Conservation (phyloP, 2,797 vertebrate species). For the Siniperca scherzeri region DNA sequence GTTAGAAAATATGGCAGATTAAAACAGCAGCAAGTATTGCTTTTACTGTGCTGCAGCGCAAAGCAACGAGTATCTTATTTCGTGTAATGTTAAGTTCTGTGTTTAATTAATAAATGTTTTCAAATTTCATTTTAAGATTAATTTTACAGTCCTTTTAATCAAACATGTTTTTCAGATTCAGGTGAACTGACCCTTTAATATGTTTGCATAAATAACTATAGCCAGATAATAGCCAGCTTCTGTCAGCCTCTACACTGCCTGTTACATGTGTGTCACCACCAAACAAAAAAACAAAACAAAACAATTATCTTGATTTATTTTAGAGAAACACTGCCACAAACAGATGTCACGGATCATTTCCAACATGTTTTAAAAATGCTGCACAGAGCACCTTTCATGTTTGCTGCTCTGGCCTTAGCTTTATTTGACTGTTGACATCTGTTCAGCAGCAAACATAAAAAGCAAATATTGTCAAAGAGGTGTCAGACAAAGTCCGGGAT, state of each 20-base stretch:
- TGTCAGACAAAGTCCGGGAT: slow-evolving; percentile 7
- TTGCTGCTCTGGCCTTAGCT: neutral
- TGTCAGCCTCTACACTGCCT: neutral
- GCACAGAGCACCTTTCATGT: neutral
- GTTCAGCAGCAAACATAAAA: slow-evolving; percentile 32
- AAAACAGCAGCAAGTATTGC: no score
- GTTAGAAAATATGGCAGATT: neutral
- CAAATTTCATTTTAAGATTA: neutral
- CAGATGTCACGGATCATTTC: neutral
- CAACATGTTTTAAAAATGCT: neutral
- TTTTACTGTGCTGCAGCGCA: neutral
- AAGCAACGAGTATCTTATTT: neutral
- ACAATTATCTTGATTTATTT: neutral
- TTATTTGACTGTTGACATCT: slow-evolving; percentile 2
- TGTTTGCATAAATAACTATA: neutral
- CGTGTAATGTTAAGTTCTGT: neutral
- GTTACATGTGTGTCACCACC: neutral
- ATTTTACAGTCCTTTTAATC: neutral
- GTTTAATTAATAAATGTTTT: neutral
- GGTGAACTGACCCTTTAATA: neutral
- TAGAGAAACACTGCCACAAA: neutral
- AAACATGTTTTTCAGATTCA: neutral
- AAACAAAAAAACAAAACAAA: no score
- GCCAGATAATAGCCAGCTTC: neutral
- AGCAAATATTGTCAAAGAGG: slow-evolving; percentile 41